Evolutionary conservation across 2,888 invertebrate species (phyloP).

Genomic region (Patella pellucida): DNA sequence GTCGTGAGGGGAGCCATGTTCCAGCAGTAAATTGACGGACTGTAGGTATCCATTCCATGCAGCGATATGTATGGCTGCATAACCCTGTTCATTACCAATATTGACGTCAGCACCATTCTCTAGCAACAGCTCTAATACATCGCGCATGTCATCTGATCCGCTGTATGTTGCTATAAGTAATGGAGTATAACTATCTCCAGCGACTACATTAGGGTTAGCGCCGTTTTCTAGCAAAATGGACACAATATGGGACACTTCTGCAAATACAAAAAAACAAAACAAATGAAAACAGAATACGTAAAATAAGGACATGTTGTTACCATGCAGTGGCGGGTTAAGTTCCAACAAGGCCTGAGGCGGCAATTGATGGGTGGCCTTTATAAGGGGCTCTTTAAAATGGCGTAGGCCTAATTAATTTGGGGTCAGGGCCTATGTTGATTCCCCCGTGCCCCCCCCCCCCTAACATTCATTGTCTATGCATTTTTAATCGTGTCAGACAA

Average conservation of each 20-base stretch:
- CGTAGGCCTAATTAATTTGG: no score
- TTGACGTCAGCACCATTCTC: conserved; percentile 47
- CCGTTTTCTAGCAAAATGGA: conserved; percentile 44
- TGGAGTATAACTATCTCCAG: conserved; percentile 43
- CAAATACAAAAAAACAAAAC: conserved; percentile 23
- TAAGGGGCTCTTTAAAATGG: no score
- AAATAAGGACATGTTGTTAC: no score
- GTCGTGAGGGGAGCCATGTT: conserved; percentile 49
- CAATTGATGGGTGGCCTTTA: no score
- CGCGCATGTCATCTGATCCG: conserved; percentile 41
- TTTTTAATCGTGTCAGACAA: no score
- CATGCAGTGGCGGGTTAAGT: no score
- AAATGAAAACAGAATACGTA: no score
- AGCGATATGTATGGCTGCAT: conserved; percentile 60
- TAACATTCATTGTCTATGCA: no score
- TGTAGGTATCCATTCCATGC: conserved; percentile 59
- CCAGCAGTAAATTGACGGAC: conserved; percentile 45
- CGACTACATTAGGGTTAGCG: conserved; percentile 17
- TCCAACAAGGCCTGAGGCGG: no score
- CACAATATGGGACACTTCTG: conserved; percentile 45
- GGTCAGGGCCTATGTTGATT: no score
- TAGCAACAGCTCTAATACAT: conserved; percentile 37
- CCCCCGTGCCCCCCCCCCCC: no score
- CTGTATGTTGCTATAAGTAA: conserved; percentile 54
- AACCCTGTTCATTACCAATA: conserved; percentile 44